phyloP scores from a whole-genome alignment of 2,888 invertebrate species.

The Furcula furcula region DNA sequence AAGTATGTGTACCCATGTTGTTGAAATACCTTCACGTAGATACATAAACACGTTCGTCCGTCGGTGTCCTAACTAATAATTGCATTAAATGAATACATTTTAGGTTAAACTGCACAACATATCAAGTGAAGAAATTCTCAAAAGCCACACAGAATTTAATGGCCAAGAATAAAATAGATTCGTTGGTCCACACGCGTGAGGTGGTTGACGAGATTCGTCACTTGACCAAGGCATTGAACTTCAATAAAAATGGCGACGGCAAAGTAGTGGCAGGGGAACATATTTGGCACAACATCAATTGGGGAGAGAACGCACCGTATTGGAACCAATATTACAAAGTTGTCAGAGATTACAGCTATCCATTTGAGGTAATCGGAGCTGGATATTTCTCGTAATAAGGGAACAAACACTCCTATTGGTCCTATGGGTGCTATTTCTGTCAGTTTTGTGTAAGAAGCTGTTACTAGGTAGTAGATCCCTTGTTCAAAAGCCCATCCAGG shows the following conservation, averaged over 20 bases:
- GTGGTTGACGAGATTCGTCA: constrained; percentile 62
- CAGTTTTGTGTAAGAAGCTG: no score
- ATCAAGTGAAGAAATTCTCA: constrained; percentile 66
- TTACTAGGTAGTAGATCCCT: no score
- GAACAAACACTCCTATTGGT: no score
- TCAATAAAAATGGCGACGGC: constrained; percentile 49
- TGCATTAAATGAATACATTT: no score
- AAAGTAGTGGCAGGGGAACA: constrained; percentile 19
- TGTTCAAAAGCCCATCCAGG: no score
- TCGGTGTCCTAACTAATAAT: no score
- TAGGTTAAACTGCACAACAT: constrained; percentile 68
- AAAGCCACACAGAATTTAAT: constrained; percentile 62
- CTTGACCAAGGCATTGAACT: constrained; percentile 58
- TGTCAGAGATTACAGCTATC: constrained; percentile 62
- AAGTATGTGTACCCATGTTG: no score
- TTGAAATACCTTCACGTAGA: no score
- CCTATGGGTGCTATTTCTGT: no score
- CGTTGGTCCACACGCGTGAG: constrained; percentile 53
- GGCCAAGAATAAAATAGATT: constrained; percentile 55
- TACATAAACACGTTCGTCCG: no score
- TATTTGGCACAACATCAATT: constrained; percentile 66
- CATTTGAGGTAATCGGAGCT: constrained; percentile 62
- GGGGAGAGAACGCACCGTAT: constrained; percentile 73
- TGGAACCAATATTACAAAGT: constrained; percentile 73
- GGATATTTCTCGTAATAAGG: no score